Percentiles rank a stretch among this genome's conserved stretches.
Evolutionary conservation across 2,113 vertebrate genomes (phyloP).

Genomic region (Melanostigma gelatinosum): DNA sequence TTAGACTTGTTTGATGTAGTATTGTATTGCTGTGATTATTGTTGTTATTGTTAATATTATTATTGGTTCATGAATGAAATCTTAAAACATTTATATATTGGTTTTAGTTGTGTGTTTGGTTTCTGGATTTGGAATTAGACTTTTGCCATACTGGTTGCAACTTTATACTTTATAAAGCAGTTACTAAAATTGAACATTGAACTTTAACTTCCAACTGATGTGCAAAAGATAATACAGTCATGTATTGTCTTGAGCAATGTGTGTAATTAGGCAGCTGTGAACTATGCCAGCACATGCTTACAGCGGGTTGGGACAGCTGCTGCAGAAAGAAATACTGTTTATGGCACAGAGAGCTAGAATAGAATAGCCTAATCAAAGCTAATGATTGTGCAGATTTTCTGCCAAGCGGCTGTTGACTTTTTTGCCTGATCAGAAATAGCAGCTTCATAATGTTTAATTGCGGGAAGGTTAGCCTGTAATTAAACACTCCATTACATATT

Average conservation of each 20-base stretch:
- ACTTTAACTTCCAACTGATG: slow-evolving; percentile 7
- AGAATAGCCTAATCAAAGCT: slow-evolving; percentile 66
- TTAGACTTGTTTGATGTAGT: background rate
- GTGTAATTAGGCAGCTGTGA: slow-evolving; percentile 17
- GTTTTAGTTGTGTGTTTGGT: background rate
- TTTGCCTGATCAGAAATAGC: slow-evolving; percentile 61
- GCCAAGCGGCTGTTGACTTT: slow-evolving; percentile 2
- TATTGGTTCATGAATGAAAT: background rate
- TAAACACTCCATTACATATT: fast-evolving
- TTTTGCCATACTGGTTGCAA: background rate
- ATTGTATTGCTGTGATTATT: background rate
- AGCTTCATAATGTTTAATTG: background rate
- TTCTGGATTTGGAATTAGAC: background rate
- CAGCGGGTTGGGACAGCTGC: slow-evolving; percentile 2
- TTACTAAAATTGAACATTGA: background rate
- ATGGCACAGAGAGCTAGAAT: slow-evolving; percentile 5
- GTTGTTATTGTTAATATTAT: background rate
- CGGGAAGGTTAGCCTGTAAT: fast-evolving
- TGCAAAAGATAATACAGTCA: background rate
- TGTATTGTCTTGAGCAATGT: background rate
- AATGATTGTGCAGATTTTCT: slow-evolving; percentile 79
- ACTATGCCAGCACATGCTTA: background rate
- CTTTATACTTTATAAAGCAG: background rate
- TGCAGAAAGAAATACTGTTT: slow-evolving; percentile 14
- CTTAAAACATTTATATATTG: background rate